phyloP scores from a whole-genome alignment of 2,888 invertebrate genomes.

The Herminia tarsipennalis region DNA sequence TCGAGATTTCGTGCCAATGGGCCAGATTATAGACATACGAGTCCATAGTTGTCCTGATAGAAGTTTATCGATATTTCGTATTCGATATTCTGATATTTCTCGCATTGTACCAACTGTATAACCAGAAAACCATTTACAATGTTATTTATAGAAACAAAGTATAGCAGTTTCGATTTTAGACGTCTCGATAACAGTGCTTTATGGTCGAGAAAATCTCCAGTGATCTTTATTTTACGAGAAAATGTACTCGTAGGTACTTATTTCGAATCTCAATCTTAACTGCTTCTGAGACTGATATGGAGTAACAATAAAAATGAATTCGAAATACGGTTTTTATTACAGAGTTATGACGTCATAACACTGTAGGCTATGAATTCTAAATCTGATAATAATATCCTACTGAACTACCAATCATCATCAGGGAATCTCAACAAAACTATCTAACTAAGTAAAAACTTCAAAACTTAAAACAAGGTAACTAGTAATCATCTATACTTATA shows the following conservation, averaged over 20 bases:
- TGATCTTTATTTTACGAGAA: conserved; percentile 37
- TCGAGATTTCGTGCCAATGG: conserved; percentile 14
- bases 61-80: conserved; percentile 7
- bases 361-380: conserved; percentile 8
- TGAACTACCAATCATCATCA: no score
- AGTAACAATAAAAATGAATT: conserved; percentile 23
- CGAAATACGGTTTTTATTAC: not conserved
- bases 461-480: no score
- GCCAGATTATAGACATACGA: conserved; percentile 15
- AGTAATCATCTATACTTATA: no score
- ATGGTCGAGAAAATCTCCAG: conserved; percentile 32
- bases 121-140: conserved; percentile 15
- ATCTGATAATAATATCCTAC: no score
- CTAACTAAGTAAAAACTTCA: no score
- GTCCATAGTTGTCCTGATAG: conserved; percentile 9
- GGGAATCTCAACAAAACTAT: no score
- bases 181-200: conserved; percentile 34
- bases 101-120: conserved; percentile 3
- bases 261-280: conserved; percentile 27
- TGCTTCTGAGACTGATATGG: conserved; percentile 24
- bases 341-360: conserved; percentile 3
- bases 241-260: conserved; percentile 36
- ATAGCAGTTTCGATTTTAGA: conserved; percentile 23
- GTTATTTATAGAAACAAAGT: conserved; percentile 31
- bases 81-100: conserved; percentile 6